Base-by-base conservation (phyloP, 2,888 invertebrate species). In the Campoplex capitator region DNA sequence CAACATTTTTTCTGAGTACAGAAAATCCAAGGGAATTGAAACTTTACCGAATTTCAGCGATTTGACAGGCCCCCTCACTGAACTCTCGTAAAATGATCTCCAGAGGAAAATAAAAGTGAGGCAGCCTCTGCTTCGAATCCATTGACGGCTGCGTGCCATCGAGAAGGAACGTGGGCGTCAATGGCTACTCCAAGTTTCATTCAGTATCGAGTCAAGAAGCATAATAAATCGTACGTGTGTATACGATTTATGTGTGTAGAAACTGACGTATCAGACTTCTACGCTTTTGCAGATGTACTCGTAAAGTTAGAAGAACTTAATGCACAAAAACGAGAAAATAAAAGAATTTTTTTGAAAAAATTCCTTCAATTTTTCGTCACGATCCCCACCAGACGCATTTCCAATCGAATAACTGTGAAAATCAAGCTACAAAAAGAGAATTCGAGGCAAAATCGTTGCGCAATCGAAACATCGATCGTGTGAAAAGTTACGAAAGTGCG, bases 91-190 rank as follows among this genome's bases (percentile, higher is more conserved):
- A 28, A 70, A 58, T 32, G 51, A 38, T 54, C 54, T 67, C 67
- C 11, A 28, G 56, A 67, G 82, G n/a, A 82, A 82, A 75, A 75
- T 75, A 67, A 75, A 68, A 65, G 28, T 38, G n/a, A 35, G n/a
- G 74, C 77, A 67, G 54, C 28, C 77, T 45, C 71, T 68, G 56
- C 32, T 16, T 32, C 32, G 82, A 28, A 56, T 54, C 75, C 67
- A 28, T 75, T 80, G 58, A 74, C 75, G 79, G 48, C 51, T 56
- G 78, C 56, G 75, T 79, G 58, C 23, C 54, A 56, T 38, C 51
- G 51, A 71, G 51, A 71, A 70, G 62, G 75, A 67, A 54, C 51
- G 84, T 84, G 70, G 84, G 80, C 75, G 75, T 68, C 80, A 78
- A 71, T 73, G 78, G n/a, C 51, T 54, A 51, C 48, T 51, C 54